phyloP scores from a whole-genome alignment of 2,797 vertebrate genomes.

The Anabacerthia variegaticeps region DNA sequence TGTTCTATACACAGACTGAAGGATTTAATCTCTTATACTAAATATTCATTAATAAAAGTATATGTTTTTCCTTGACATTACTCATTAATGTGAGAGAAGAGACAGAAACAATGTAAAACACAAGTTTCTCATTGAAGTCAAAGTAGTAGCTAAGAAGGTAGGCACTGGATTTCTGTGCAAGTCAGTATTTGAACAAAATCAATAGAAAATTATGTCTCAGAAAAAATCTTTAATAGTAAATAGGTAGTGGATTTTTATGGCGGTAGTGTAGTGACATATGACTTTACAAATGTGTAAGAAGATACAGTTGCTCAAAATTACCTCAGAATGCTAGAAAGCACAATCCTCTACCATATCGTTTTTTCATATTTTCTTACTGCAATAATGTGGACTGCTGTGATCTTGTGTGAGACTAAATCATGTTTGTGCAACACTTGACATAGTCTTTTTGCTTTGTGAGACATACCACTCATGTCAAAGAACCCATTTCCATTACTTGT shows the following conservation, averaged over 20 bases:
- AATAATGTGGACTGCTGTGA: not conserved
- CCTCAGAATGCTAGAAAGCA: not conserved
- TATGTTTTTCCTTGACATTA: not conserved
- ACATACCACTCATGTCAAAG: not conserved
- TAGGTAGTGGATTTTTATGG: not conserved
- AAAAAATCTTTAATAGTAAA: not conserved
- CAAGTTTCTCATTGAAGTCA: not conserved
- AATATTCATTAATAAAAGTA: not conserved
- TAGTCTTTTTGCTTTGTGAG: not conserved
- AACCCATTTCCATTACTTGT: not conserved
- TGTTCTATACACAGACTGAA: not conserved
- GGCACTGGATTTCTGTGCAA: not conserved
- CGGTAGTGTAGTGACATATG: not conserved
- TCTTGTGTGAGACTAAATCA: not conserved
- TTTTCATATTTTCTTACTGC: not conserved
- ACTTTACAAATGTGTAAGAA: fast-evolving
- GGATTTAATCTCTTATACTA: not conserved
- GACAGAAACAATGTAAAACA: not conserved
- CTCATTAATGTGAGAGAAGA: not conserved
- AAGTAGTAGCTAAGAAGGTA: not conserved
- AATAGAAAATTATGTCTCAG: not conserved
- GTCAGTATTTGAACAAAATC: not conserved
- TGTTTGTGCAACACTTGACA: not conserved
- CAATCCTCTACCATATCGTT: not conserved
- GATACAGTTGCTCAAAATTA: not conserved